A percentile compares a stretch with the other conserved stretches of the same genome.
Conservation (phyloP, 2,797 vertebrate genomes). For the Anabacerthia variegaticeps region DNA sequence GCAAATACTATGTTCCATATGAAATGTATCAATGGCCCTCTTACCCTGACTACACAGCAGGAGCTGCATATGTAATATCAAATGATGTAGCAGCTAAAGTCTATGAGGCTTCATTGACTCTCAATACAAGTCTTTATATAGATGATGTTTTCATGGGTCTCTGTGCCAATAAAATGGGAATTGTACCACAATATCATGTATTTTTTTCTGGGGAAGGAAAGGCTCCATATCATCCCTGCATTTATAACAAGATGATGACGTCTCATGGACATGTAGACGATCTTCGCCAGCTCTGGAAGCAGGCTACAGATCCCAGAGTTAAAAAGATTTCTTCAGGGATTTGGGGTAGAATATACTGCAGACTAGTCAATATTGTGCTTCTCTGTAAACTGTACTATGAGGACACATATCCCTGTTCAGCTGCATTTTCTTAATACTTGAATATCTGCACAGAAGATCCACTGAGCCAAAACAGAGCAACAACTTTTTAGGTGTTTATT, state of each 20-base stretch:
- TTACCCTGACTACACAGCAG: slow-evolving; percentile 94
- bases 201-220: slow-evolving; percentile 94
- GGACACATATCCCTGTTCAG: slow-evolving; percentile 86
- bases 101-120: slow-evolving; percentile 82
- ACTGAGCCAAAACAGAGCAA: slow-evolving; percentile 72
- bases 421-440: slow-evolving; percentile 86
- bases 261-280: slow-evolving; percentile 89
- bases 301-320: slow-evolving; percentile 80
- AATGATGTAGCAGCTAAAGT: slow-evolving; percentile 87
- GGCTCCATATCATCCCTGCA: slow-evolving; percentile 89
- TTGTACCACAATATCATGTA: slow-evolving; percentile 84
- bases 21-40: slow-evolving; percentile 90
- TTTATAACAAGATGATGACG: slow-evolving; percentile 93
- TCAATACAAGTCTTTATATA: slow-evolving; percentile 91
- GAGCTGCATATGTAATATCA: slow-evolving; percentile 90
- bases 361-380: slow-evolving; percentile 82
- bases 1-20: slow-evolving; percentile 90
- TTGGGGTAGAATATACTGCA: slow-evolving; percentile 85
- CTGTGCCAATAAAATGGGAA: slow-evolving; percentile 88
- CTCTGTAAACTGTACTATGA: slow-evolving; percentile 82
- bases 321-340: slow-evolving; percentile 76
- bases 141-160: slow-evolving; percentile 98
- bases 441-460: slow-evolving; percentile 59
- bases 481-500: slow-evolving; percentile 38
- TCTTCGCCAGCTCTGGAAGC: slow-evolving; percentile 84